Evolutionary conservation across 2,113 vertebrate species (phyloP).

Genomic region (Sander vitreus): DNA sequence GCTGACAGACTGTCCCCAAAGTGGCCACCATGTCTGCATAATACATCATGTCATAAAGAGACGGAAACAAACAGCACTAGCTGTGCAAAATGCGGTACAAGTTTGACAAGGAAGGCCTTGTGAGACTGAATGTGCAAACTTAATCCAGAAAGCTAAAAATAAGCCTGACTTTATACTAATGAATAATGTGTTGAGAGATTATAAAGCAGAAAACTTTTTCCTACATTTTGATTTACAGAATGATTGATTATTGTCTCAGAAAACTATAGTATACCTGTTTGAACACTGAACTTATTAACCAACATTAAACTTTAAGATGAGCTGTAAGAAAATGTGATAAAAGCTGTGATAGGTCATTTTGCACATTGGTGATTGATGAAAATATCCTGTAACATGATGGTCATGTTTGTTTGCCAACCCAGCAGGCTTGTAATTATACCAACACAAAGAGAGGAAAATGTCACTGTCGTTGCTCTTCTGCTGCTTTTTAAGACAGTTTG

Average conservation of each 20-base stretch:
- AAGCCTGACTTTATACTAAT: conserved; percentile 10
- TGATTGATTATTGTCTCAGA: not conserved
- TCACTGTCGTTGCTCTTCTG: not conserved
- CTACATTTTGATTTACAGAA: not conserved
- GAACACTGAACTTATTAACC: not conserved
- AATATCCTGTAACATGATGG: not conserved
- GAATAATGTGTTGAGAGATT: not conserved
- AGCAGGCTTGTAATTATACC: not conserved
- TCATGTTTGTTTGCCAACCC: not conserved
- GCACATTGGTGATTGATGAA: no score
- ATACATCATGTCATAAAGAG: conserved; percentile 46
- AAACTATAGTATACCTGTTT: not conserved
- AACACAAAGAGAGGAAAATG: not conserved
- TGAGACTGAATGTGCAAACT: conserved; percentile 6
- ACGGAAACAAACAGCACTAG: conserved; percentile 26
- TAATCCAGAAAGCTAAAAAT: not conserved
- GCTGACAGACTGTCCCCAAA: conserved; percentile 49
- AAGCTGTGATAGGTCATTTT: not conserved
- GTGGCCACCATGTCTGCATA: conserved; percentile 36
- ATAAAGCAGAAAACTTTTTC: not conserved
- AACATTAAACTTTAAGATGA: not conserved
- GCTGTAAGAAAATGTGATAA: not conserved
- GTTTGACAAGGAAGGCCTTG: not conserved
- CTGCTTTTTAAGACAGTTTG: not conserved
- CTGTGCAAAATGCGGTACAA: conserved; percentile 25